Base-by-base conservation (phyloP, 2,888 invertebrate genomes). In the Ichneumon xanthorius region DNA sequence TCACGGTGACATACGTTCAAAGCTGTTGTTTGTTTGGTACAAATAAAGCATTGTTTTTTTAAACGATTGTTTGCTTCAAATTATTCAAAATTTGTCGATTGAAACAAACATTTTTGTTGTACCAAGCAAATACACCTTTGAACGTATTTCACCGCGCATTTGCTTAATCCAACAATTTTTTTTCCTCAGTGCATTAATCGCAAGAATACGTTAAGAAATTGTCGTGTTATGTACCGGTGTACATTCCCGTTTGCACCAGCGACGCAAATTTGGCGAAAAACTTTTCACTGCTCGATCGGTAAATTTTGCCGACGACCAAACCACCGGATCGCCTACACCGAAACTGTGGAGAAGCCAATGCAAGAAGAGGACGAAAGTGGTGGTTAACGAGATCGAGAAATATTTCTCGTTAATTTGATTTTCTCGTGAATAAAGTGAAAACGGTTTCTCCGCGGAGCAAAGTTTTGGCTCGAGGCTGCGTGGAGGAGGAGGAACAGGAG, bases 361-460 rank as follows among this genome's bases (percentile, higher is more conserved):
- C 22, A 11, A 22, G 7, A 9, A 22, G 4, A 22, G 26, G 4
- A 19, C 58, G 58, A 58, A 58, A 58, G 58, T 0, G 2, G 26
- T 9, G 58, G 7, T 58, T 58, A 58, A 58, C 58, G 55, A 30
- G 30, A 71, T 71, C 33, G 53, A 71, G 71, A 55, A 55, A 72
- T 37, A 19, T 37, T 53, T 33, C 37, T 19, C 53, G 19, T 37
- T 55, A 72, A 72, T 72, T 55, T 11, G 55, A 53, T 72, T 55
- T 37, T 22, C 19, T 37, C 37, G 19, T 3, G 37, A 72, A 55
- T 19, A 14, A 33, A 53, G 37, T 22, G 55, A 22, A 55, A 55
- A 19, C n/a, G 14, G 33, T 55, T 40, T 22, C 33, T 72, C 33
- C 14, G 71, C 37, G 33, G 6, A 37, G 37, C 22, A 37, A 37